phyloP scores from a whole-genome alignment of 2,113 vertebrate species.

The Thalassarche chlororhynchos region DNA sequence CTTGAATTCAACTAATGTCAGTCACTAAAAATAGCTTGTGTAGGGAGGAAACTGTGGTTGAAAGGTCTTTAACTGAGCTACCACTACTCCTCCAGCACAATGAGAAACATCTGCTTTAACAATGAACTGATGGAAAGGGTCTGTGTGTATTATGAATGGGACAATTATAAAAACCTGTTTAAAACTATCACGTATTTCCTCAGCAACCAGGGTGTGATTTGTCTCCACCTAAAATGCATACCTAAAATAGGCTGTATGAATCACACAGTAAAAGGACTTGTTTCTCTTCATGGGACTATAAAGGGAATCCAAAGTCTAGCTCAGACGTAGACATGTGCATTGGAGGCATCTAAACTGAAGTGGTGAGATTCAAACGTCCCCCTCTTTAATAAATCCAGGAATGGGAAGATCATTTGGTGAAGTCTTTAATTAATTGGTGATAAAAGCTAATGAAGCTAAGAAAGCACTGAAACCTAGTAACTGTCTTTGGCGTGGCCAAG shows the following conservation, averaged over 20 bases:
- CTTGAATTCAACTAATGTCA: background rate
- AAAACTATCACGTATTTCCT: background rate
- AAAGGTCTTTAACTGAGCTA: background rate
- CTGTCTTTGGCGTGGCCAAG: slow-evolving; percentile 17
- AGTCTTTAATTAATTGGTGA: slow-evolving; percentile 67
- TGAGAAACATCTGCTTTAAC: background rate
- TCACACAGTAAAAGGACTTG: background rate
- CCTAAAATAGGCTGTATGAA: background rate
- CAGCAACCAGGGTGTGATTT: background rate
- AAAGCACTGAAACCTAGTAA: background rate
- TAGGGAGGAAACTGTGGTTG: background rate
- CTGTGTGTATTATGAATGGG: background rate
- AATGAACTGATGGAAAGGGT: background rate
- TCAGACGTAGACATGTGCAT: background rate
- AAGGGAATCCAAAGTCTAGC: background rate
- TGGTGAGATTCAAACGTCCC: background rate
- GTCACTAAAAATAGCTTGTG: background rate
- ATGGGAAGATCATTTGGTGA: background rate
- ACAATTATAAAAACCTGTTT: slow-evolving; percentile 15
- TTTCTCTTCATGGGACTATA: background rate
- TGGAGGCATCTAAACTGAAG: background rate
- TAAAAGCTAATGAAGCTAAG: slow-evolving; percentile 43
- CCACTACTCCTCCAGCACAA: background rate
- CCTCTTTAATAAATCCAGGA: slow-evolving; percentile 5
- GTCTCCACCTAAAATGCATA: background rate